Conservation (phyloP, 2,888 invertebrate genomes). For the Steinernema hermaphroditum region DNA sequence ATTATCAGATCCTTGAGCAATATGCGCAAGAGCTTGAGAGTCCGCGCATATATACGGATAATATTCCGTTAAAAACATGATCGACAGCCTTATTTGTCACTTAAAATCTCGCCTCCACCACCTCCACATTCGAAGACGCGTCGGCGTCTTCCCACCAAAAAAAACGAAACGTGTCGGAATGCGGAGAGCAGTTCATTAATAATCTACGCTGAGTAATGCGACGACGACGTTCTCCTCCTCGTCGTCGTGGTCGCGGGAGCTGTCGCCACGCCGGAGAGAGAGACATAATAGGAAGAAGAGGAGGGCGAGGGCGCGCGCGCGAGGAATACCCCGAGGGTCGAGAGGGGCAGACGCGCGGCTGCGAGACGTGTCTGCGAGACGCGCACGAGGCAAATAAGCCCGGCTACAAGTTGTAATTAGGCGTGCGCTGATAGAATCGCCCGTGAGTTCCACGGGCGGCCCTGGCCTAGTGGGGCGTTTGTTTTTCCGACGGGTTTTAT, state of each 20-base stretch:
- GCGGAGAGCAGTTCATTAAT: not conserved
- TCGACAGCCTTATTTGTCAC: no score
- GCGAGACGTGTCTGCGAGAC: not conserved
- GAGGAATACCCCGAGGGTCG: constrained; percentile 7
- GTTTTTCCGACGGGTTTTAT: no score
- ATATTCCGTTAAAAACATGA: no score
- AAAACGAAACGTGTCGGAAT: not conserved
- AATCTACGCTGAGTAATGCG: constrained; percentile 1
- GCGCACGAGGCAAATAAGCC: no score
- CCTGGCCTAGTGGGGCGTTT: no score
- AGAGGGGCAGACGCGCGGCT: not conserved
- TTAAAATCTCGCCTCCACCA: no score
- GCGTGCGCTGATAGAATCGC: not conserved
- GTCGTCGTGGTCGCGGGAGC: not conserved
- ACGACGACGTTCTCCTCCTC: not conserved
- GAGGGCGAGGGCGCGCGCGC: not conserved
- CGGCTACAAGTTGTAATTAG: not conserved
- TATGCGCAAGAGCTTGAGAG: no score
- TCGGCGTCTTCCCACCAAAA: no score
- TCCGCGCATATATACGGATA: no score
- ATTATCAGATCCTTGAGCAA: no score
- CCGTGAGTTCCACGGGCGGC: no score
- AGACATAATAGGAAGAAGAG: constrained; percentile 7
- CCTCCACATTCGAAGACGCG: no score
- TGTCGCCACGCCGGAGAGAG: not conserved